Conservation (phyloP, 2,888 invertebrate species). For the Atethmia centrago region DNA sequence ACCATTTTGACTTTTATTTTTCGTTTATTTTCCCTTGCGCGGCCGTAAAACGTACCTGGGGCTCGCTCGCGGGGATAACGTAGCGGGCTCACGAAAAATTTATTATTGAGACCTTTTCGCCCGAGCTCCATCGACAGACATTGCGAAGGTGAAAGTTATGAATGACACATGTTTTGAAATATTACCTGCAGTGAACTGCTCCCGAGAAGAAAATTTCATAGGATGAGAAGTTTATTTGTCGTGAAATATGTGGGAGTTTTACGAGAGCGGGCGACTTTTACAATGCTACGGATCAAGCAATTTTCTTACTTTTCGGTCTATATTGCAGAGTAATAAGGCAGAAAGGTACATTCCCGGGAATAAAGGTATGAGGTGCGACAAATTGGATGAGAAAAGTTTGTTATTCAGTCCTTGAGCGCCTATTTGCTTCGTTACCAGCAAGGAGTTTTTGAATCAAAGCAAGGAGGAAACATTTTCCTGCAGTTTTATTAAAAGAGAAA, state of each 20-base stretch:
- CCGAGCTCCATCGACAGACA: slow-evolving; percentile 90
- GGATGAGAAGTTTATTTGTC: slow-evolving; percentile 90
- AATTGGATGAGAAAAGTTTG: slow-evolving; percentile 87
- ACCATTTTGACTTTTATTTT: slow-evolving; percentile 90
- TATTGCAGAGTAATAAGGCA: slow-evolving; percentile 84
- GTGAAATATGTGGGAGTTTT: slow-evolving; percentile 90
- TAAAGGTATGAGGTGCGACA: slow-evolving; percentile 87
- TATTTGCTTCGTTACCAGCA: slow-evolving; percentile 73
- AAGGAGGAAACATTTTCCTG: slow-evolving; percentile 63
- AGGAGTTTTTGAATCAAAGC: slow-evolving; percentile 68
- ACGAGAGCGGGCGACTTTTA: slow-evolving; percentile 86
- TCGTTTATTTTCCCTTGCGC: slow-evolving; percentile 90
- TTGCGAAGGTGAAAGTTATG: slow-evolving; percentile 90
- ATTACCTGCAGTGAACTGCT: slow-evolving; percentile 90
- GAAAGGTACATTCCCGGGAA: slow-evolving; percentile 79
- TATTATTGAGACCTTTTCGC: slow-evolving; percentile 90
- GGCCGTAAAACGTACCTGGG: slow-evolving; percentile 90
- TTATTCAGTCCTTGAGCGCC: slow-evolving; percentile 76
- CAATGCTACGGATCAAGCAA: slow-evolving; percentile 87
- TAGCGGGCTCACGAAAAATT: slow-evolving; percentile 89
- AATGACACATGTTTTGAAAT: slow-evolving; percentile 91
- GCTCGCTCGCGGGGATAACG: slow-evolving; percentile 88
- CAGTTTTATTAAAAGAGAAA: slow-evolving; percentile 50
- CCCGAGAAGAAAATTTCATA: slow-evolving; percentile 86
- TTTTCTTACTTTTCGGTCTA: slow-evolving; percentile 84